These are phyloP conservation scores for Haliclona indistincta DNA, from an alignment of 37 sponge, comb jelly and placozoan genomes.

Conservation along the genomic window DNA sequence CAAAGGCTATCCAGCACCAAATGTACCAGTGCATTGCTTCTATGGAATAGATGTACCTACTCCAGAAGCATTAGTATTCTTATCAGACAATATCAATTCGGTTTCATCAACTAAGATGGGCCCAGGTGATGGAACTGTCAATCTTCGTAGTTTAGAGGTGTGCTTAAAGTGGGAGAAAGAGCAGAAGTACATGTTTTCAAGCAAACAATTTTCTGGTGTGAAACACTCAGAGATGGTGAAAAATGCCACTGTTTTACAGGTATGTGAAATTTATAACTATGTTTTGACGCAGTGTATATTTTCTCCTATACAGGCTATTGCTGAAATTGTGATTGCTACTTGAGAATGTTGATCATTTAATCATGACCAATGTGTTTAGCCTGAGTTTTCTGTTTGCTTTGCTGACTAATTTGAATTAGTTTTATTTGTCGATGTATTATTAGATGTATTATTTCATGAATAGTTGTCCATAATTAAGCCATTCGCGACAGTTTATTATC, in stretches of 20 bases:
- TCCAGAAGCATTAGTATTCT: conserved; percentile 35
- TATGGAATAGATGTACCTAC: conserved; percentile 61
- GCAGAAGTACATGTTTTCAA: not conserved
- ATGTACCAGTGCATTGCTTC: conserved; percentile 74
- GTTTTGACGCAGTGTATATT: no score
- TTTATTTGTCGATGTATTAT: no score
- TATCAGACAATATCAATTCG: conserved; percentile 10
- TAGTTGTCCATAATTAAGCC: no score
- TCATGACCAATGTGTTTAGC: no score
- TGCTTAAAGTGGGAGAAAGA: conserved; percentile 46
- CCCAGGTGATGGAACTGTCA: conserved; percentile 79
- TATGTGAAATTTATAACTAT: no score
- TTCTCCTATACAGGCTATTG: no score
- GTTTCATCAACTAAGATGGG: conserved; percentile 15
- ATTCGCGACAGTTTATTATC: no score
- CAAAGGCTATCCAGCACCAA: conserved; percentile 52
- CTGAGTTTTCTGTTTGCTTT: no score
- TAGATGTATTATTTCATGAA: no score
- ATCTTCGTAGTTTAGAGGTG: conserved; percentile 48
- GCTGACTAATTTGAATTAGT: no score
- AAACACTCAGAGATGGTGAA: conserved; percentile 35
- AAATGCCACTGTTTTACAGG: conserved; percentile 26
- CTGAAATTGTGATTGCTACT: no score
- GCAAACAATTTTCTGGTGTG: not conserved
- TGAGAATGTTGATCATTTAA: no score